Conservation (phyloP, 1,140 invertebrate genomes). For the Conus betulinus region DNA sequence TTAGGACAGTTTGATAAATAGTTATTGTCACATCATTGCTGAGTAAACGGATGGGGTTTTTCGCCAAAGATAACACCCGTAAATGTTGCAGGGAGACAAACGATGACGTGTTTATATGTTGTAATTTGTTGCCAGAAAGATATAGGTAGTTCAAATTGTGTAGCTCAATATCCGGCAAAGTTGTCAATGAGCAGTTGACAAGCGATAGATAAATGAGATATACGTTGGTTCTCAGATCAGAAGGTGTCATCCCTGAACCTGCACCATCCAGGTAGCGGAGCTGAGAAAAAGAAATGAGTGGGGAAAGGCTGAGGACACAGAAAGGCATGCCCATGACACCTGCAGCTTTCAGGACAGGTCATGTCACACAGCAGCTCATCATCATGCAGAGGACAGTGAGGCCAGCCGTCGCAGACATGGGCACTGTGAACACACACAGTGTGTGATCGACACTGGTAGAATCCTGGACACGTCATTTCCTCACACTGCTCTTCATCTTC, state of each 20-base stretch:
- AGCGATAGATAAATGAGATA: not conserved
- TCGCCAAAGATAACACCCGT: not conserved
- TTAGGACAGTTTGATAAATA: not conserved
- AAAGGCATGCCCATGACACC: slow-evolving; percentile 19
- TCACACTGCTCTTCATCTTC: slow-evolving; percentile 14
- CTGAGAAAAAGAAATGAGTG: not conserved
- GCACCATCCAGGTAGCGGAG: slow-evolving; percentile 12
- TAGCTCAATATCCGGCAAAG: not conserved
- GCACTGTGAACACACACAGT: slow-evolving; percentile 25
- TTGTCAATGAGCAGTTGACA: not conserved
- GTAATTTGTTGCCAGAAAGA: slow-evolving; percentile 30
- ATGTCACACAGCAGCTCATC: slow-evolving; percentile 37
- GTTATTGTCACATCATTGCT: not conserved
- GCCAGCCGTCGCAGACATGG: slow-evolving; percentile 22
- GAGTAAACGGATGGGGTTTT: not conserved
- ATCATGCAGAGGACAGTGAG: slow-evolving; percentile 37
- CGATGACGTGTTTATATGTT: not conserved
- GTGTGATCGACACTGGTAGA: slow-evolving; percentile 21
- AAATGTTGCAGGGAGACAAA: slow-evolving; percentile 18
- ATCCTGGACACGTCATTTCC: slow-evolving; percentile 33
- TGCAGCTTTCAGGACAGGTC: slow-evolving; percentile 49
- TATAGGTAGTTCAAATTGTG: not conserved
- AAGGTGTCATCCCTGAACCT: not conserved
- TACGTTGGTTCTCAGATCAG: not conserved
- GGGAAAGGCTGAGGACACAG: not conserved